Conservation (phyloP, 2,797 vertebrate species). For the Gymnocypris eckloni region DNA sequence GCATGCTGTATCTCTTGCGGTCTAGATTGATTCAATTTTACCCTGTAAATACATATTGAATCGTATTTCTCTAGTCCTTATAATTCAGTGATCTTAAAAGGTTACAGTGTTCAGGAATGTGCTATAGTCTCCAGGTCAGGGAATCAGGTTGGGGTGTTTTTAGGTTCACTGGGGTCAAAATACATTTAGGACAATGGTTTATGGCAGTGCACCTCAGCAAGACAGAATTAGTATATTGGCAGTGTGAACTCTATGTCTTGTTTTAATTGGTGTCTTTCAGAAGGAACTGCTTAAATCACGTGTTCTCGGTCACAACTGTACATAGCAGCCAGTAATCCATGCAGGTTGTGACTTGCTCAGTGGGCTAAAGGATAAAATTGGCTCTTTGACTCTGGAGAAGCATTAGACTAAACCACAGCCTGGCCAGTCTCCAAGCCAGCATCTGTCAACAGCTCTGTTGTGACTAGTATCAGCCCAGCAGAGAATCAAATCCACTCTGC, state of each 20-base stretch:
- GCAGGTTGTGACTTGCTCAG: slow-evolving; percentile 72
- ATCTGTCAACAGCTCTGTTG: slow-evolving; percentile 68
- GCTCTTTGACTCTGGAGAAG: slow-evolving; percentile 73
- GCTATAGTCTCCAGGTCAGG: not conserved
- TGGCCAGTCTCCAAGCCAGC: slow-evolving; percentile 67
- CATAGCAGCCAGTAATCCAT: slow-evolving; percentile 46
- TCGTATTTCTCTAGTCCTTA: not conserved
- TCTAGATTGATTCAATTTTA: not conserved
- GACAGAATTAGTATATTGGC: slow-evolving; percentile 25
- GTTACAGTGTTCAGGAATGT: not conserved
- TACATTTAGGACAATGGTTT: slow-evolving; percentile 24
- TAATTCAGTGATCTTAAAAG: not conserved
- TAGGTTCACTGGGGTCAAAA: not conserved
- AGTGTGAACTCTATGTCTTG: not conserved
- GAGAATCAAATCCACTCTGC: slow-evolving; percentile 66
- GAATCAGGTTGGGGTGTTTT: not conserved
- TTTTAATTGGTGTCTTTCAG: slow-evolving; percentile 36
- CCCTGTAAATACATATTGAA: not conserved
- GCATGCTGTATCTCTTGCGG: not conserved
- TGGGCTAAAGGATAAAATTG: slow-evolving; percentile 70
- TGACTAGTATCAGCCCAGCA: slow-evolving; percentile 70
- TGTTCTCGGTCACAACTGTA: slow-evolving; percentile 24
- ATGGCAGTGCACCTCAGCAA: not conserved
- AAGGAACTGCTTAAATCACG: slow-evolving; percentile 31
- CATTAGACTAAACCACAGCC: slow-evolving; percentile 71